A percentile compares a stretch with the other conserved stretches of the same genome.
These are phyloP conservation scores for Sanderia malayensis DNA, from an alignment of 30 jellyfish, hydroid and myxozoan species.

Conservation along the genomic window DNA sequence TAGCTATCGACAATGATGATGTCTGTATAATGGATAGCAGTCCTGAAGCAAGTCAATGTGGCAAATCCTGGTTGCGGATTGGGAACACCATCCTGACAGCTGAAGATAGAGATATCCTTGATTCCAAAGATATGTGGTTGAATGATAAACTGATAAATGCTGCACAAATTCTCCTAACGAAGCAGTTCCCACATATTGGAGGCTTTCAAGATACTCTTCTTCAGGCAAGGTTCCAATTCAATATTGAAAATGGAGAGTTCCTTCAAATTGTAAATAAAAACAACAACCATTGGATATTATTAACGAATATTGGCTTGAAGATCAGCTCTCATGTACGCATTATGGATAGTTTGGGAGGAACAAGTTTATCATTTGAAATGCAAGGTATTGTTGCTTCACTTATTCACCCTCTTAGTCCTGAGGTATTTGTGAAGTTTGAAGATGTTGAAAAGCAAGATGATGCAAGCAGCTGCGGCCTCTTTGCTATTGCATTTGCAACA, in stretches of 20 bases:
- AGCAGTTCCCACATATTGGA: conserved; percentile 2
- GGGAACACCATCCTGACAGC: neutral
- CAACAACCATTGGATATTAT: neutral
- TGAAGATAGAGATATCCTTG: neutral
- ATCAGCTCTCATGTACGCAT: neutral
- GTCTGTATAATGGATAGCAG: neutral
- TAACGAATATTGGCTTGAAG: conserved; percentile 1
- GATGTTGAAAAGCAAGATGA: conserved; percentile 21
- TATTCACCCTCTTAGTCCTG: neutral
- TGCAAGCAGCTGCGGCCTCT: neutral
- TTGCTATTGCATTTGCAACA: neutral
- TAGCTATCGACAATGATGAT: neutral
- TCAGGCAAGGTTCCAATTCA: neutral
- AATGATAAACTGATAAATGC: conserved; percentile 5
- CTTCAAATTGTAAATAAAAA: neutral
- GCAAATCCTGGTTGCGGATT: neutral
- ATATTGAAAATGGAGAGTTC: neutral
- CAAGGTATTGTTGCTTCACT: neutral
- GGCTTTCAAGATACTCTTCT: conserved; percentile 21
- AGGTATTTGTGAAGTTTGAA: neutral
- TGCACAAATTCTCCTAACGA: conserved; percentile 4
- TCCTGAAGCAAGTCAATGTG: neutral
- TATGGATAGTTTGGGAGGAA: conserved; percentile 2
- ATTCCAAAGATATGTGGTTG: conserved; percentile 11
- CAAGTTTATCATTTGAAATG: neutral